These are phyloP conservation scores for Pipra filicauda DNA, from an alignment of 2,113 vertebrate genomes.

Conservation along the genomic window DNA sequence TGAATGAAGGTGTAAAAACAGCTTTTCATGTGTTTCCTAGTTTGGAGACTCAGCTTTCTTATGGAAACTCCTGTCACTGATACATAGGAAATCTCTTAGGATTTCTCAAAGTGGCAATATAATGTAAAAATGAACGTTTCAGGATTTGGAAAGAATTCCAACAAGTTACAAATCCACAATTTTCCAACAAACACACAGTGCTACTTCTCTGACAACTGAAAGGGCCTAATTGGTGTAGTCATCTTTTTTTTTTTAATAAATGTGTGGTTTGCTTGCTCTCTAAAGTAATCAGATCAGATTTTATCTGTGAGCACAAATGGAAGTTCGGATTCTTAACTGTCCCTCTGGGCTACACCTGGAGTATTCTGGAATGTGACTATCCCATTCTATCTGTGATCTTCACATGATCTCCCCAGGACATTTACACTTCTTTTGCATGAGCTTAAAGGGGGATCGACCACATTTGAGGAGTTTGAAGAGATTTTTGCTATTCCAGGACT, in stretches of 20 bases:
- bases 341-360: neutral
- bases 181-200: neutral
- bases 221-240: neutral
- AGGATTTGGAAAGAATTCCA: neutral
- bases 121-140: neutral
- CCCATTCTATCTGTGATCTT: slow-evolving; percentile 11
- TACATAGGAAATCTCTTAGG: neutral
- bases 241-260: neutral
- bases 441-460: neutral
- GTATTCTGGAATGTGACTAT: slow-evolving; percentile 30
- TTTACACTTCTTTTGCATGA: slow-evolving; percentile 22
- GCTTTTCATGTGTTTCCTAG: neutral
- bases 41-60: neutral
- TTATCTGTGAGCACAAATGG: neutral
- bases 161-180: neutral
- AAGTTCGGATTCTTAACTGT: neutral
- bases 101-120: neutral
- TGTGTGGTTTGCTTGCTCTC: neutral
- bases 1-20: neutral
- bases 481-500: neutral
- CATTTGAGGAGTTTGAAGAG: neutral
- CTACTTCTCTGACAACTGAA: neutral
- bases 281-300: slow-evolving; percentile 6
- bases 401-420: slow-evolving; percentile 13
- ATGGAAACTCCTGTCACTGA: neutral